Evolutionary conservation across 1,140 invertebrate species (phyloP), one percentile per base, ranked within the genome.

Genomic region (Plodia interpunctella): DNA sequence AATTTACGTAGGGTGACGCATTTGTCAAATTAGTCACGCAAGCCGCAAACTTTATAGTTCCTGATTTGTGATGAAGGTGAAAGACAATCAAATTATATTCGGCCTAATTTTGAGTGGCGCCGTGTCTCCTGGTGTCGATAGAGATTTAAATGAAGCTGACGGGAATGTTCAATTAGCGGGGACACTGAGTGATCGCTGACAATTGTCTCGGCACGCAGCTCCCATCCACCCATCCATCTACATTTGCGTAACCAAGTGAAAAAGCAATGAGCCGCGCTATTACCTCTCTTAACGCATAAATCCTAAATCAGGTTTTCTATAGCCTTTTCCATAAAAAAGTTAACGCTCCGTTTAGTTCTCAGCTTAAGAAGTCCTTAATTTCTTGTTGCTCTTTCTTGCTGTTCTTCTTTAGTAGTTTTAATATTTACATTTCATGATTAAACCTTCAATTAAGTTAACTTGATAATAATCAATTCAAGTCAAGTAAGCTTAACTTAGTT

Each of bases 171-270:
- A 88, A 87, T 88, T 88, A 88, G 81, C 66, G 78, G 59, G 59
- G 84, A 88, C 86, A 82, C 76, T 88, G 86, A 88, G 80, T 74
- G 84, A 88, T 88, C 62, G 75, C 68, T 78, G 77, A 82, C 84
- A 73, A 87, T 87, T 83, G 84, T 87, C 81, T 79, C 64, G 71
- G 74, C 38, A 69, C 76, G 74, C 68, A 70, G 67, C 72, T 73
- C 77, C 77, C 83, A 88, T 88, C 78, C 75, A 68, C 77, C 77
- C 83, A 88, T 88, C 78, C 75, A 76, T 87, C 86, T 87, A 85
- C 83, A 86, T 88, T 88, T 87, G 86, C 83, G 82, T 87, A 87
- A 87, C 86, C 80, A 78, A 88, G 81, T 82, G 83, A 87, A 86
- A 87, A 87, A 80, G 81, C 81, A 86, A 88, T 88, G 86, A 84